Percentiles rank a stretch among this genome's conserved stretches.
These are phyloP conservation scores for Ptychadena robeensis DNA, from an alignment of 2,797 vertebrate genomes.

Conservation along the genomic window DNA sequence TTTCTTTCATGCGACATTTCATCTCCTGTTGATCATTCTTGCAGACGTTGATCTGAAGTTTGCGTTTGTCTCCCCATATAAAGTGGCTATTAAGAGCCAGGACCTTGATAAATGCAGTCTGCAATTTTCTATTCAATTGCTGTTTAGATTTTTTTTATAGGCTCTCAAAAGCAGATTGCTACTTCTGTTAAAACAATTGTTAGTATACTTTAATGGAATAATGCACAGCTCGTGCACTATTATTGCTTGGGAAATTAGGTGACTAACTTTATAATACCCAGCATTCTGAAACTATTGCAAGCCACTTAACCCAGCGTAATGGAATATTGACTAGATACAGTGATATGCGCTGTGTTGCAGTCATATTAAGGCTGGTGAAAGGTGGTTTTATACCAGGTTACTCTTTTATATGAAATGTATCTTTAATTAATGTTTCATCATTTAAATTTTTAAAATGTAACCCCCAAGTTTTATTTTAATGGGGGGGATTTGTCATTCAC, in stretches of 20 bases:
- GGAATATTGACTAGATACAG: conserved; percentile 74
- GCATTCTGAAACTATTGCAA: conserved; percentile 70
- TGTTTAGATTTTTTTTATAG: conserved; percentile 46
- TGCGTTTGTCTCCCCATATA: conserved; percentile 51
- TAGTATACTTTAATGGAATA: conserved; percentile 75
- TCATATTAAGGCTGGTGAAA: conserved; percentile 64
- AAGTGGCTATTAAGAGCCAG: conserved; percentile 47
- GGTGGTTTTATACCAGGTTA: conserved; percentile 57
- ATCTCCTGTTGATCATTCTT: conserved; percentile 33
- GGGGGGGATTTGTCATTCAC: too few species aligned
- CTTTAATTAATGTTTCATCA: not conserved
- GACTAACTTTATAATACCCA: conserved; percentile 73
- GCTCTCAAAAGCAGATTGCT: conserved; percentile 68
- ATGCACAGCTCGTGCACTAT: conserved; percentile 72
- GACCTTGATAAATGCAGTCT: conserved; percentile 47
- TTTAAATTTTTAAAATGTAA: not conserved
- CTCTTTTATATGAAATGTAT: not conserved
- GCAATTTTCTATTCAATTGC: conserved; percentile 58
- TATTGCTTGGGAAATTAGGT: conserved; percentile 77
- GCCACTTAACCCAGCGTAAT: conserved; percentile 74
- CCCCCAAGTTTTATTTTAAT: not conserved
- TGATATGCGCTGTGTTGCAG: conserved; percentile 65
- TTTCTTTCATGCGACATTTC: conserved; percentile 6
- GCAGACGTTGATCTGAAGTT: conserved; percentile 32
- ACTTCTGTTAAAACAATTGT: conserved; percentile 70